Evolutionary conservation across 2,797 vertebrate species (phyloP).

Genomic region (Alauda arvensis): DNA sequence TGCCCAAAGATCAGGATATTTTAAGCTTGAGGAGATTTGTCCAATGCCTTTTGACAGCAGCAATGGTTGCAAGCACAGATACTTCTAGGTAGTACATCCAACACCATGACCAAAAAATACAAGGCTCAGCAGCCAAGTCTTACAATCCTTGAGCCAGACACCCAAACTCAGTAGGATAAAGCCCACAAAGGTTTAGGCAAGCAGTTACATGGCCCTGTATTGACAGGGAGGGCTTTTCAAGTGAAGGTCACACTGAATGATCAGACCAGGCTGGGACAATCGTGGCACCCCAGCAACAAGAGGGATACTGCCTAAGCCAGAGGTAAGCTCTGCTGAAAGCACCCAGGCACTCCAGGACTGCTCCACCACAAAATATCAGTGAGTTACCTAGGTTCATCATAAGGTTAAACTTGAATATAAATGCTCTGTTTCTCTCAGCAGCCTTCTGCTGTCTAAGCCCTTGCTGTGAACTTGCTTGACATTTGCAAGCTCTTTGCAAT

Average conservation of each 20-base stretch:
- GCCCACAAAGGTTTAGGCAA: background rate
- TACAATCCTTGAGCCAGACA: background rate
- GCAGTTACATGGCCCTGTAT: accelerated
- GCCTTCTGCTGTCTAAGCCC: background rate
- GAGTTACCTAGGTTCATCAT: background rate
- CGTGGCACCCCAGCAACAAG: accelerated
- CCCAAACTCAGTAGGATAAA: background rate
- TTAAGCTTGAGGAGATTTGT: background rate
- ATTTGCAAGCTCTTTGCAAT: background rate
- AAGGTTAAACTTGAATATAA: background rate
- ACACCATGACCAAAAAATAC: background rate
- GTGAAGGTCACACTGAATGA: background rate
- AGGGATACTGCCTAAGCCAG: background rate
- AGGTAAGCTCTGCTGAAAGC: background rate
- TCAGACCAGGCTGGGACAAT: background rate
- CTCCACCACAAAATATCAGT: background rate
- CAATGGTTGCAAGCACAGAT: accelerated
- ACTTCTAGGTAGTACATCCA: background rate
- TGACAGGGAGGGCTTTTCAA: background rate
- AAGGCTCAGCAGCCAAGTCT: background rate
- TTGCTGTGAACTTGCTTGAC: background rate
- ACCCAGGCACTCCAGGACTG: background rate
- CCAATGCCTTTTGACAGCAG: background rate
- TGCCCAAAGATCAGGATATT: background rate
- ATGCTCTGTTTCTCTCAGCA: background rate